Evolutionary conservation across 2,113 vertebrate genomes (phyloP).

Genomic region (Pipa parva): DNA sequence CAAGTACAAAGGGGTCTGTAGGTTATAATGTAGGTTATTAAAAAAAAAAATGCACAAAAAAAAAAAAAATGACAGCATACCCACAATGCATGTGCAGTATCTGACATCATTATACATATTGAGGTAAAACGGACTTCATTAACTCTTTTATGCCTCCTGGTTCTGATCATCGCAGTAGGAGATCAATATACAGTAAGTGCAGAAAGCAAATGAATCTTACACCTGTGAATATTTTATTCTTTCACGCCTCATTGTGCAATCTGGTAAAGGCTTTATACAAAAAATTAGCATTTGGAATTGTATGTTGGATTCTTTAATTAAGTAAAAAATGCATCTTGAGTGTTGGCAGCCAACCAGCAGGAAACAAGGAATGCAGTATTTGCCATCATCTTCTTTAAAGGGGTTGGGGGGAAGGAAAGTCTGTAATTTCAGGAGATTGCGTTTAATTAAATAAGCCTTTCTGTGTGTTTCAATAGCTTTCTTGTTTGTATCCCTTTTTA

Average conservation of each 20-base stretch:
- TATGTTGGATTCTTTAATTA: constrained; percentile 8
- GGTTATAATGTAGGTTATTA: no score
- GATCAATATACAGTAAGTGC: no score
- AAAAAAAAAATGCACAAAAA: no score
- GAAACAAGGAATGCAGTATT: constrained; percentile 23
- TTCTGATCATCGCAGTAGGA: no score
- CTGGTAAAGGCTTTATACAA: neutral
- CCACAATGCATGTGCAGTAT: no score
- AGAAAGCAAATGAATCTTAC: neutral
- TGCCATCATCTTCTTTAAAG: constrained; percentile 1
- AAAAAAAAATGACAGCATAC: no score
- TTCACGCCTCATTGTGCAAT: neutral
- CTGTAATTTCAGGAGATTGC: constrained; percentile 40
- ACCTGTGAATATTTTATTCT: neutral
- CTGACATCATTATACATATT: no score
- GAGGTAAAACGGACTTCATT: no score
- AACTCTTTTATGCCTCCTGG: no score
- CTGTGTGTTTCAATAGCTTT: constrained; percentile 15
- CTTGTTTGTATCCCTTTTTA: constrained; percentile 20
- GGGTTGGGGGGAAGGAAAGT: neutral
- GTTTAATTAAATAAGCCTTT: constrained; percentile 32
- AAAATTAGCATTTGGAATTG: neutral
- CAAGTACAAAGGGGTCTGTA: no score
- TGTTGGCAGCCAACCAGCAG: constrained; percentile 11
- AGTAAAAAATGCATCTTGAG: constrained; percentile 3